phyloP scores from a whole-genome alignment of 2,113 vertebrate species.

The Sylvilagus bachmani region DNA sequence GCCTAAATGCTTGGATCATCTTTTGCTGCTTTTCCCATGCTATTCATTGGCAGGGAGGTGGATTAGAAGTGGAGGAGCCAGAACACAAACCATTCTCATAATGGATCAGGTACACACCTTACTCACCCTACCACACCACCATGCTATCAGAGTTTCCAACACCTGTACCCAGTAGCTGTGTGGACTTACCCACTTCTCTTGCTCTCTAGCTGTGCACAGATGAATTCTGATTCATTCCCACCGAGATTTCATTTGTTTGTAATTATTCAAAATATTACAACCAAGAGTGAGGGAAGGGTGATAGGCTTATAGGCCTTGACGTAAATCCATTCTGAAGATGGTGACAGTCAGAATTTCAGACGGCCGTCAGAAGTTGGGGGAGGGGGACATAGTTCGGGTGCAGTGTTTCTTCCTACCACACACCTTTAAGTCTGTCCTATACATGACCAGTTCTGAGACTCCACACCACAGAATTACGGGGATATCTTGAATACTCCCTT shows the following conservation, averaged over 20 bases:
- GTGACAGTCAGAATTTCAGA: not conserved
- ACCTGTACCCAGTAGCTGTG: too few relatives aligned
- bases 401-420: not conserved
- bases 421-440: not conserved
- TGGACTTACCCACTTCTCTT: too few relatives aligned
- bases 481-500: not conserved
- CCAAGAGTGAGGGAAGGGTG: rapidly evolving
- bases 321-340: too few relatives aligned
- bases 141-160: not conserved
- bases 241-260: not conserved
- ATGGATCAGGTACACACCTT: rapidly evolving
- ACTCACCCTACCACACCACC: too few relatives aligned
- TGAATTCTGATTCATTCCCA: not conserved
- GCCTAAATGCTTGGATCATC: too few relatives aligned
- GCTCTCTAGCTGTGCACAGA: rapidly evolving
- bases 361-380: rapidly evolving
- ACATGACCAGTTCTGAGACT: rapidly evolving
- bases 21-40: too few relatives aligned
- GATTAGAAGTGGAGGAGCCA: too few relatives aligned
- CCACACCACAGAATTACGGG: not conserved
- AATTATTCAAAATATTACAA: not conserved
- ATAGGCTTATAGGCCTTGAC: rapidly evolving
- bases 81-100: too few relatives aligned
- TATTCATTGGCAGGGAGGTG: too few relatives aligned
- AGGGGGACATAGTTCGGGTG: rapidly evolving